A percentile compares a stretch with the other conserved stretches of the same genome.
Evolutionary conservation across 2,797 vertebrate species (phyloP).

Genomic region (Coendou prehensilis): DNA sequence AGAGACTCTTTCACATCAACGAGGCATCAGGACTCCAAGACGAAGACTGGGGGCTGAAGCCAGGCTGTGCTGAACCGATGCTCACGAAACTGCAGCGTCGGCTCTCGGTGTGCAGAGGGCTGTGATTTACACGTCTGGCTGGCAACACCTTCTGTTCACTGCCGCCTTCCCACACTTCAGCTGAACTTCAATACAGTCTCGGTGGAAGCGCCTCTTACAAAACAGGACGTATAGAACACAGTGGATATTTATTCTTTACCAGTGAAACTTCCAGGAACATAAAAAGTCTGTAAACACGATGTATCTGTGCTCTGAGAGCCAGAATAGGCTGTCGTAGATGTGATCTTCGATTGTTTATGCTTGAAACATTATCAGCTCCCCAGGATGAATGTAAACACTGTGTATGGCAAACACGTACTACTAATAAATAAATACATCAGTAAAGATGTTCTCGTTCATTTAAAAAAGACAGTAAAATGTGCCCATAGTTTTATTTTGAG

Average conservation of each 20-base stretch:
- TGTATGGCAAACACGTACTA: too few species aligned
- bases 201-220: neutral
- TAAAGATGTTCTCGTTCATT: neutral
- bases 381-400: neutral
- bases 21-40: slow-evolving; percentile 69
- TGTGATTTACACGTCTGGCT: neutral
- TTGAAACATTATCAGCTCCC: neutral
- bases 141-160: fast-evolving
- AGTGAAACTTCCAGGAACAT: neutral
- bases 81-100: neutral
- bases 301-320: neutral
- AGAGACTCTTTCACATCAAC: slow-evolving; percentile 75
- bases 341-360: neutral
- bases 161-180: neutral
- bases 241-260: neutral
- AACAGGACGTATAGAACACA: neutral
- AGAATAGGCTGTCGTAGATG: neutral
- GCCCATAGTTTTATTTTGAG: neutral
- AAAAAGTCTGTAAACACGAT: neutral
- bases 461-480: neutral
- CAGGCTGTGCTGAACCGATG: neutral
- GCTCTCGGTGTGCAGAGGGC: fast-evolving
- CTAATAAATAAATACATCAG: neutral
- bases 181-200: neutral
- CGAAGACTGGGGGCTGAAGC: neutral